These are phyloP conservation scores for Ptychoptera contaminata DNA, from an alignment of 2,888 invertebrate species.

Conservation along the genomic window DNA sequence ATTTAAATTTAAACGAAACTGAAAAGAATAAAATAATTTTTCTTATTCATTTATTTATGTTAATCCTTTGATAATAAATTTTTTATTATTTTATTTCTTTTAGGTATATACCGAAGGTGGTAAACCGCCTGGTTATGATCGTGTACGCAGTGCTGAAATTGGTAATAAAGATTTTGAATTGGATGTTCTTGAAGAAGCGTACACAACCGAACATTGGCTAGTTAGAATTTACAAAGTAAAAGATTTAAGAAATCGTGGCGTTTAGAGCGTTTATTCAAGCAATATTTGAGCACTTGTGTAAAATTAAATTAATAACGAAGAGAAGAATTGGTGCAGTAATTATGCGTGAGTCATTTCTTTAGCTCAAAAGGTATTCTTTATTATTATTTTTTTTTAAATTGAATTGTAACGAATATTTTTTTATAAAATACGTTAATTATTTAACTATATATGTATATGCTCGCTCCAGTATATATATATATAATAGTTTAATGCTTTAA, in stretches of 20 bases:
- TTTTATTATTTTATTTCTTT: slow-evolving; percentile 34
- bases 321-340: too few relatives aligned
- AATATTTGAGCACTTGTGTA: too few relatives aligned
- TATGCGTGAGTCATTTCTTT: too few relatives aligned
- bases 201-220: slow-evolving; percentile 98
- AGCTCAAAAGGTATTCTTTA: too few relatives aligned
- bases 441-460: too few relatives aligned
- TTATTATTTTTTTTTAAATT: too few relatives aligned
- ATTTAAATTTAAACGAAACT: neutral
- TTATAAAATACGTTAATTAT: too few relatives aligned
- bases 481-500: too few relatives aligned
- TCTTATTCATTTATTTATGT: too few relatives aligned
- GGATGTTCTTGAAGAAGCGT: slow-evolving; percentile 97
- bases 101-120: slow-evolving; percentile 90
- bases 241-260: slow-evolving; percentile 77
- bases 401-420: too few relatives aligned
- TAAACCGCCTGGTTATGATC: slow-evolving; percentile 90
- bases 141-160: slow-evolving; percentile 93
- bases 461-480: too few relatives aligned
- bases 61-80: neutral
- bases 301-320: too few relatives aligned
- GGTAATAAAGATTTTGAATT: slow-evolving; percentile 97
- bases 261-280: slow-evolving; percentile 31
- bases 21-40: neutral
- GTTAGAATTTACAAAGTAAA: slow-evolving; percentile 97